Evolutionary conservation across 2,888 invertebrate species (phyloP).

Genomic region (Eilema griseolum): DNA sequence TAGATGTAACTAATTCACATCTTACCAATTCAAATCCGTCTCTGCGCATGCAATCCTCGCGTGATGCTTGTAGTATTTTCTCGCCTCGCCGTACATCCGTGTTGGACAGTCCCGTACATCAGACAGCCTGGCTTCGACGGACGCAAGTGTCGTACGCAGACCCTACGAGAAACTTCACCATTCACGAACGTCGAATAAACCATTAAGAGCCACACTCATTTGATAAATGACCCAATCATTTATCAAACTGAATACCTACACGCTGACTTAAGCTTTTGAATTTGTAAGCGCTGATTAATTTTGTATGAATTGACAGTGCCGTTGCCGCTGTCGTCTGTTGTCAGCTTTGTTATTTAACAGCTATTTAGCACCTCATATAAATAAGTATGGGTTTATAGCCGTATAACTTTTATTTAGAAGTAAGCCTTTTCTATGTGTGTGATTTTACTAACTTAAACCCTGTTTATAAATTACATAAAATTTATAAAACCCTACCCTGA

Average conservation of each 20-base stretch:
- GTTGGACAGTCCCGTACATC: slow-evolving; percentile 60
- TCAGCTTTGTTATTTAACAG: slow-evolving; percentile 37
- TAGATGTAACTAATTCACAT: slow-evolving; percentile 39
- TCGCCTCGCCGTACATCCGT: slow-evolving; percentile 66
- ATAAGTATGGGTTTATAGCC: slow-evolving; percentile 28
- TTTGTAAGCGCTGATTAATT: slow-evolving; percentile 42
- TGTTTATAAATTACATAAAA: too few relatives aligned
- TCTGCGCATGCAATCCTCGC: slow-evolving; percentile 50
- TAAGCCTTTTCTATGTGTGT: too few relatives aligned
- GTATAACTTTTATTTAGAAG: slow-evolving; percentile 31
- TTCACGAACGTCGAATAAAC: slow-evolving; percentile 39
- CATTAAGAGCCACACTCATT: slow-evolving; percentile 31
- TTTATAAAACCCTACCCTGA: too few relatives aligned
- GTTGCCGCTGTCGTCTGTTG: slow-evolving; percentile 34
- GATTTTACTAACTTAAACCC: too few relatives aligned
- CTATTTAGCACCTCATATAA: slow-evolving; percentile 38
- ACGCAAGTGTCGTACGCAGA: slow-evolving; percentile 18
- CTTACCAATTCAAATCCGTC: slow-evolving; percentile 48
- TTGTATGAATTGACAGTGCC: slow-evolving; percentile 33
- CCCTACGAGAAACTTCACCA: slow-evolving; percentile 40
- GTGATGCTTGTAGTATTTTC: slow-evolving; percentile 62
- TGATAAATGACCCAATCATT: slow-evolving; percentile 49
- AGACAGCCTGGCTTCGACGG: slow-evolving; percentile 51
- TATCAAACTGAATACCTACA: slow-evolving; percentile 42
- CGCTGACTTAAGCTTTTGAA: slow-evolving; percentile 26